Conservation (phyloP, 2,797 vertebrate genomes). For the Mus caroli region DNA sequence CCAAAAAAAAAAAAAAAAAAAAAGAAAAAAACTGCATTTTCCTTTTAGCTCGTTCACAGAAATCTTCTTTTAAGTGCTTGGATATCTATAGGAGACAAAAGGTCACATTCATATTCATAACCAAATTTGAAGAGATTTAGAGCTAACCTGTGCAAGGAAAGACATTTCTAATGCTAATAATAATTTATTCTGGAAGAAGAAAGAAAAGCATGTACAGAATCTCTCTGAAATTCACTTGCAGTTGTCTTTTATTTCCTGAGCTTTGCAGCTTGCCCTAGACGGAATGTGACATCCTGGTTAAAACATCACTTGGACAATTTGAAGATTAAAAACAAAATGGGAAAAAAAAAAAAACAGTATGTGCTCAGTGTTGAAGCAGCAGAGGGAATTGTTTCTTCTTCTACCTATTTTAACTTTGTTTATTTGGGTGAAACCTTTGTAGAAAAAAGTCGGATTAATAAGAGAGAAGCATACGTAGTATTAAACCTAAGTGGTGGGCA, state of each 20-base stretch:
- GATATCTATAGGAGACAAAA: constrained; percentile 70
- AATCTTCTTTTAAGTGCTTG: constrained; percentile 68
- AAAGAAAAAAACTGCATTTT: background rate
- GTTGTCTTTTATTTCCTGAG: background rate
- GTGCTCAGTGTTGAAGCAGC: background rate
- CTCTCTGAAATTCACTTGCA: constrained; percentile 19
- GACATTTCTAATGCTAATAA: constrained; percentile 37
- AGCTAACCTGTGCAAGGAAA: constrained; percentile 16
- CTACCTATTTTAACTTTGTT: background rate
- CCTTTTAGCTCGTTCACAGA: constrained; percentile 72
- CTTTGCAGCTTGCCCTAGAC: background rate
- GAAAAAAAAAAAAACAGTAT: background rate
- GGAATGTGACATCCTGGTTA: background rate
- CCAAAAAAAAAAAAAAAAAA: constrained; percentile 14
- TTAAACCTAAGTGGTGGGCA: background rate
- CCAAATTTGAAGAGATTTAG: constrained; percentile 62
- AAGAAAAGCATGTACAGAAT: background rate
- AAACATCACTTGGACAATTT: constrained; percentile 39
- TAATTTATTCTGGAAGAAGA: constrained; percentile 46
- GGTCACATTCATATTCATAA: constrained; percentile 72
- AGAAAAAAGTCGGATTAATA: background rate
- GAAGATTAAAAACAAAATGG: constrained; percentile 11
- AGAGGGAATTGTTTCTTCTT: background rate
- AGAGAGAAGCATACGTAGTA: background rate
- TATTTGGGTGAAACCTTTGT: background rate